Base-by-base conservation (phyloP, 2,113 vertebrate genomes). In the Ophiodon elongatus region DNA sequence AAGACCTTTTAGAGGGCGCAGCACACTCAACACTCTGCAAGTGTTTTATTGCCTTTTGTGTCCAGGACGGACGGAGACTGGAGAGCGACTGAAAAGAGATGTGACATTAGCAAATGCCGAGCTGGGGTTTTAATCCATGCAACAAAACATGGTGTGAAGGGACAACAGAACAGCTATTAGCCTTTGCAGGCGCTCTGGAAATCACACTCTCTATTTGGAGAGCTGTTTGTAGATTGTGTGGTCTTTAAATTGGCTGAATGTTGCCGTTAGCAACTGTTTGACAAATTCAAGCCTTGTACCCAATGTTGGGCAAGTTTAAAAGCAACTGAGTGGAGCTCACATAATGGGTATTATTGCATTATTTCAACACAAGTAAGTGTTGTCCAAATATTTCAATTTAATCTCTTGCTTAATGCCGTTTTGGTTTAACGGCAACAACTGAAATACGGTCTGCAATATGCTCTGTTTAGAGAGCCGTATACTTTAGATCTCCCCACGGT, bases 1-100 rank as follows among this genome's bases (percentile, higher is more conserved):
- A 81, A 82, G 71, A 85, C 47, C 83, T 85, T 85, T 60, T 23
- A 73, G 80, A 88, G 68, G 67, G 25, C 9, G 6, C 54, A 54
- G 71, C 64, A 52, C n/a, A 25, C 80, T 71, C 73, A 14, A 59
- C n/a, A 29, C 80, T 72, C 69, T 14, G 54, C 15, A 10, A 72
- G 59, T 67, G 56, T 52, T 83, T 85, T 43, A 84, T 81, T 73
- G 67, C 52, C 39, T 54, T 80, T 75, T 77, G 75, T 33, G 76
- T 77, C n/a, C 56, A 19, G 6, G 6, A 14, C 2, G 11, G 65
- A 52, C 11, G 73, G 52, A 71, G 62, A 59, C 45, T 15, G 37
- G 37, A 75, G 37, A 76, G 39, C 3, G 14, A 82, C 54, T 57
- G 31, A 70, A 52, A 56, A 23, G 64, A 70, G 27, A 41, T 66